These are phyloP conservation scores for Empis stercorea DNA, from an alignment of 2,888 invertebrate genomes.

Conservation along the genomic window DNA sequence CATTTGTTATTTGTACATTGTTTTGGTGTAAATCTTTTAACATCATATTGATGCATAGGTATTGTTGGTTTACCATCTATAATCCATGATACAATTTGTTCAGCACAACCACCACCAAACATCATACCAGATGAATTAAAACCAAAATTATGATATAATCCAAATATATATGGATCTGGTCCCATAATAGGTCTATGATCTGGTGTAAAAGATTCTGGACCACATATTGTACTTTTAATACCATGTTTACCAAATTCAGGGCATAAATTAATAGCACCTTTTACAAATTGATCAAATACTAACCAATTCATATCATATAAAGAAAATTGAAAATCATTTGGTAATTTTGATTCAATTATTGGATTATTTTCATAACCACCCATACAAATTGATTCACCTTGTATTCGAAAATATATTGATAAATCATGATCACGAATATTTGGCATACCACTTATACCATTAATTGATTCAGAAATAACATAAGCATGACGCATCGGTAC, in stretches of 20 bases:
- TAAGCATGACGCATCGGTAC: slow-evolving; percentile 82
- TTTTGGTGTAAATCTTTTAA: slow-evolving; percentile 63
- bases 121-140: slow-evolving; percentile 89
- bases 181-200: slow-evolving; percentile 84
- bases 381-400: slow-evolving; percentile 68
- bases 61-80: slow-evolving; percentile 66
- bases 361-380: slow-evolving; percentile 86
- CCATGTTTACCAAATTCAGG: slow-evolving; percentile 63
- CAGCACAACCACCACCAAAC: slow-evolving; percentile 76
- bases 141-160: slow-evolving; percentile 74
- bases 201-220: slow-evolving; percentile 85
- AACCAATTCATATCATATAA: slow-evolving; percentile 81
- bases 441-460: slow-evolving; percentile 60
- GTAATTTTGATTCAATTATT: slow-evolving; percentile 60
- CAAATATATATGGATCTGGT: slow-evolving; percentile 50
- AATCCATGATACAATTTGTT: slow-evolving; percentile 78
- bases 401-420: slow-evolving; percentile 67
- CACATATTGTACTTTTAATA: slow-evolving; percentile 76
- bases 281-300: slow-evolving; percentile 64
- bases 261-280: slow-evolving; percentile 56
- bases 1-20: slow-evolving; percentile 59
- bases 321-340: slow-evolving; percentile 66
- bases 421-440: slow-evolving; percentile 80
- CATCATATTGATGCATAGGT: slow-evolving; percentile 77
- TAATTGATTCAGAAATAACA: slow-evolving; percentile 68